Percentiles rank a stretch among this genome's conserved stretches.
These are phyloP conservation scores for Picathartes gymnocephalus DNA, from an alignment of 2,113 vertebrate species.

Conservation along the genomic window DNA sequence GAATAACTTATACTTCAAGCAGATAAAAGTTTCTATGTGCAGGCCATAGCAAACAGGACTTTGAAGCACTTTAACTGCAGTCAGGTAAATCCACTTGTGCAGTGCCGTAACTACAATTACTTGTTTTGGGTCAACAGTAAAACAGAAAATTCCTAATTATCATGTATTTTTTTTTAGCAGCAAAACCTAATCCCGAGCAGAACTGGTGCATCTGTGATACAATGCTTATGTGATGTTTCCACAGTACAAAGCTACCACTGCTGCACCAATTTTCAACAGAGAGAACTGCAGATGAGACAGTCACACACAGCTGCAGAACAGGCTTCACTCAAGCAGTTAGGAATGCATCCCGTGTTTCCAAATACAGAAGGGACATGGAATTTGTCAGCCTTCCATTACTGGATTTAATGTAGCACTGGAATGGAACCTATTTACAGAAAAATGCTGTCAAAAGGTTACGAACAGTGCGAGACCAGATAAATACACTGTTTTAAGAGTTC, in stretches of 20 bases:
- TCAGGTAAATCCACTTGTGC: neutral
- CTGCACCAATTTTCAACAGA: neutral
- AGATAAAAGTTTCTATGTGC: neutral
- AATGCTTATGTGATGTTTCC: neutral
- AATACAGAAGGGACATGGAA: slow-evolving; percentile 7
- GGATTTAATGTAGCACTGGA: slow-evolving; percentile 52
- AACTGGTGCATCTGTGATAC: neutral
- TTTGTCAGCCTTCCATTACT: neutral
- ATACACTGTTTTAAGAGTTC: neutral
- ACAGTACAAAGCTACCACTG: neutral
- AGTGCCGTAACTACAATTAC: neutral
- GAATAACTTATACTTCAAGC: neutral
- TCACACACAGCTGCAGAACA: neutral
- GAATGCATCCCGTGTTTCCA: slow-evolving; percentile 24
- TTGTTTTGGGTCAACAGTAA: neutral
- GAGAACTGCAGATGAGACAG: neutral
- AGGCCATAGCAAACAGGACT: neutral
- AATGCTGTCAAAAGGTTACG: slow-evolving; percentile 34
- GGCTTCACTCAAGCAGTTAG: neutral
- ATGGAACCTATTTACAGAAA: slow-evolving; percentile 47
- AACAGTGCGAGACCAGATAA: slow-evolving; percentile 20
- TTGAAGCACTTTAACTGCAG: neutral
- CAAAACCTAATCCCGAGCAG: neutral
- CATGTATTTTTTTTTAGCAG: neutral
- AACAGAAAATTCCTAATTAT: neutral